These are phyloP conservation scores for Myocastor coypus DNA, from an alignment of 2,113 vertebrate genomes.

Conservation along the genomic window DNA sequence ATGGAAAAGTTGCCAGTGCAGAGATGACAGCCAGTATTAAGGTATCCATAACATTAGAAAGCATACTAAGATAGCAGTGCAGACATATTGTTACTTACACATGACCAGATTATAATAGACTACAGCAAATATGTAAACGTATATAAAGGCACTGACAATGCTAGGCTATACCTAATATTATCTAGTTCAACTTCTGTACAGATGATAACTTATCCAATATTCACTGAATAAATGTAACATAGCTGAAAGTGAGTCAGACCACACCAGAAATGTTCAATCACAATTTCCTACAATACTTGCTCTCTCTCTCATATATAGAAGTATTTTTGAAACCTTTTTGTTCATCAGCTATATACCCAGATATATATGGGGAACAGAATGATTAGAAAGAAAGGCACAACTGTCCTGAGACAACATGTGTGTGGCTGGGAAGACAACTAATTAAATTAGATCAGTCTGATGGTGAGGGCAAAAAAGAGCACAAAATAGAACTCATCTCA, in stretches of 20 bases:
- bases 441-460: not conserved
- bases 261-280: not conserved
- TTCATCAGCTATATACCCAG: not conserved
- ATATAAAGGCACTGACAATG: not conserved
- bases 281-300: not conserved
- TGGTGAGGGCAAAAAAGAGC: not conserved
- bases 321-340: not conserved
- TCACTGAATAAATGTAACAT: not conserved
- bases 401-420: not conserved
- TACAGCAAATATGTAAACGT: not conserved
- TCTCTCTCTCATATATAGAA: not conserved
- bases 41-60: not conserved
- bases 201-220: not conserved
- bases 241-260: not conserved
- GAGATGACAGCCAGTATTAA: constrained; percentile 15
- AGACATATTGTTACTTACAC: not conserved
- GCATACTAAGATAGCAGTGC: not conserved
- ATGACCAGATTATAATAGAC: not conserved
- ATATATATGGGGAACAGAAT: not conserved
- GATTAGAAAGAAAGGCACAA: not conserved
- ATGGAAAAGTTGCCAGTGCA: not conserved
- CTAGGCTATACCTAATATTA: not conserved
- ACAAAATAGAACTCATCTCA: not conserved
- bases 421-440: not conserved
- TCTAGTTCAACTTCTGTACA: not conserved